A percentile compares a stretch with the other conserved stretches of the same genome.
Evolutionary conservation across 2,797 vertebrate genomes (phyloP).

Genomic region (Pelochelys cantorii): DNA sequence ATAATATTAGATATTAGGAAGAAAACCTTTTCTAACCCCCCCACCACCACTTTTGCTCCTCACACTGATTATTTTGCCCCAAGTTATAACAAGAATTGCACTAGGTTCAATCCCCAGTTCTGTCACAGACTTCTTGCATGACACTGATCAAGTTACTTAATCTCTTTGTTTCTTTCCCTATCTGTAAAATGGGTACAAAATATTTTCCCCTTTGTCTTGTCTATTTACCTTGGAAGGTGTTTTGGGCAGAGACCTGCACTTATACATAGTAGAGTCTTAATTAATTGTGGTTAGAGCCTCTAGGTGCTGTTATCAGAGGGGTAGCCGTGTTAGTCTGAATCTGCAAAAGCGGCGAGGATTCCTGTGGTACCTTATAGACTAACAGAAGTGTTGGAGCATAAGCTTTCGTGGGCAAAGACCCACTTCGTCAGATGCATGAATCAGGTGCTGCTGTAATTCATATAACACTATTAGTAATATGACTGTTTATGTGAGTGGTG

Average conservation of each 20-base stretch:
- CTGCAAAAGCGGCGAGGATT: too few species aligned
- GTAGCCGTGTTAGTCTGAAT: too few species aligned
- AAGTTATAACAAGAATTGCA: slow-evolving; percentile 45
- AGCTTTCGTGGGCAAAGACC: too few species aligned
- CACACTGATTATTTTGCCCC: neutral
- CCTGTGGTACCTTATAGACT: too few species aligned
- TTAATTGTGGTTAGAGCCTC: slow-evolving; percentile 15
- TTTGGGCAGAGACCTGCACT: neutral
- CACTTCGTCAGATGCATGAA: too few species aligned
- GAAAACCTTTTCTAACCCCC: neutral
- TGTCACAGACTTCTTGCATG: neutral
- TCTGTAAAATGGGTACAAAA: slow-evolving; percentile 25
- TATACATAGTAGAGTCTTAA: slow-evolving; percentile 10
- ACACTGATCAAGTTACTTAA: neutral
- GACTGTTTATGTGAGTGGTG: slow-evolving; percentile 43
- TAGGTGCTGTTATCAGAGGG: too few species aligned
- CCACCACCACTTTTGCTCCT: neutral
- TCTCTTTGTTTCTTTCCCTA: slow-evolving; percentile 20
- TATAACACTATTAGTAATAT: slow-evolving; percentile 33
- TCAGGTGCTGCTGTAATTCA: slow-evolving; percentile 47
- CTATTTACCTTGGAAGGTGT: neutral
- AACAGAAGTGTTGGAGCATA: too few species aligned
- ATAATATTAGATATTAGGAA: neutral
- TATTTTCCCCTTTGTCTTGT: slow-evolving; percentile 1
- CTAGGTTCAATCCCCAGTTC: neutral